These are phyloP conservation scores for Dipodomys stephensi DNA, from an alignment of 2,113 vertebrate species.

Conservation along the genomic window DNA sequence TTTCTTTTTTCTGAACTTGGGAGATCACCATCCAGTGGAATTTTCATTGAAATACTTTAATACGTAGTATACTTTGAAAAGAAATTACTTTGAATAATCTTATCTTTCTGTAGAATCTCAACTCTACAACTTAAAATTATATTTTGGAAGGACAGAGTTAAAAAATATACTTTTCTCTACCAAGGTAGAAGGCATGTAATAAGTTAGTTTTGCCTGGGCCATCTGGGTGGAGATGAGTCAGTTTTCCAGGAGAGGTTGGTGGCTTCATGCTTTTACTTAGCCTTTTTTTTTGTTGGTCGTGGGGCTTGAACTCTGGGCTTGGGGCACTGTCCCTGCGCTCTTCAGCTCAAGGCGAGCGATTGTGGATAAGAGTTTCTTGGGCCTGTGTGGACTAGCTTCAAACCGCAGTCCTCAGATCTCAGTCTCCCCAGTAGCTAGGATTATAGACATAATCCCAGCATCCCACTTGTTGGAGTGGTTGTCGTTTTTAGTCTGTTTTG, in stretches of 20 bases:
- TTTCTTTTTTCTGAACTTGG: neutral
- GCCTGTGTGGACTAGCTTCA: neutral
- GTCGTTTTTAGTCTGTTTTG: neutral
- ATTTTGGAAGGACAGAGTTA: conserved; percentile 19
- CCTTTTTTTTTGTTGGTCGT: no score
- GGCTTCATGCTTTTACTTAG: no score
- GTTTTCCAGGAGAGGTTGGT: neutral
- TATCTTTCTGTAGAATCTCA: neutral
- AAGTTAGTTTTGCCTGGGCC: neutral
- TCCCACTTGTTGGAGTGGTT: neutral
- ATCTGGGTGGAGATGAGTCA: neutral
- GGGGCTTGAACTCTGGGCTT: no score
- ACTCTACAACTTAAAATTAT: neutral
- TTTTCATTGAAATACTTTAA: neutral
- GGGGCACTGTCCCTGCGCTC: no score
- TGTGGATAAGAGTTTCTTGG: no score
- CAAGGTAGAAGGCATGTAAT: neutral
- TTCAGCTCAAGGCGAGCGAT: no score
- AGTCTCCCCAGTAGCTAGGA: no score
- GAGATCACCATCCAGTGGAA: neutral
- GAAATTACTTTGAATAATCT: neutral
- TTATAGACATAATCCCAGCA: no score
- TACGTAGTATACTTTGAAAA: neutral
- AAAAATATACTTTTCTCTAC: neutral
- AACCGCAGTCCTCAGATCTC: no score